Evolutionary conservation across 2,888 invertebrate species (phyloP).

Genomic region (Cephonodes hylas): DNA sequence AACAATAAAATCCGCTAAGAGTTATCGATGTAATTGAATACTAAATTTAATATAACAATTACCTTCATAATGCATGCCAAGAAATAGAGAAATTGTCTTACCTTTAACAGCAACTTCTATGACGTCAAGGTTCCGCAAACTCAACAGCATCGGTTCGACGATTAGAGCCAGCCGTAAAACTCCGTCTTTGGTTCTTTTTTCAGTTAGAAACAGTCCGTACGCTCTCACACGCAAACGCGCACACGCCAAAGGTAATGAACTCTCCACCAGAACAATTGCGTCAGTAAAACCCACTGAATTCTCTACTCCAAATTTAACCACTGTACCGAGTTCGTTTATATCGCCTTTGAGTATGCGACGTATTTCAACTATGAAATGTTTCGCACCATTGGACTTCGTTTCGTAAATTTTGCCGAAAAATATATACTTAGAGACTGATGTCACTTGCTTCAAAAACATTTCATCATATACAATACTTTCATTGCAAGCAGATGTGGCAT

Average conservation of each 20-base stretch:
- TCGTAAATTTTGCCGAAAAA: conserved; percentile 67
- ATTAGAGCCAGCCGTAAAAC: conserved; percentile 50
- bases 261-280: conserved; percentile 60
- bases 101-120: conserved; percentile 71
- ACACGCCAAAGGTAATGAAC: conserved; percentile 45
- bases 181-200: conserved; percentile 37
- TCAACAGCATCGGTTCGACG: conserved; percentile 61
- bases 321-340: conserved; percentile 60
- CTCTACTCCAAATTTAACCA: conserved; percentile 51
- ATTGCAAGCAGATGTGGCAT: conserved; percentile 40
- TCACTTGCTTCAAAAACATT: conserved; percentile 57
- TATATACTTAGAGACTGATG: conserved; percentile 61
- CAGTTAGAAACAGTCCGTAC: conserved; percentile 68
- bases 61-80: neutral
- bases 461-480: conserved; percentile 49
- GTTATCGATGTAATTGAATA: neutral
- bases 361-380: conserved; percentile 65
- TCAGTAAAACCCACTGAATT: conserved; percentile 60
- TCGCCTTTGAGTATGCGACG: conserved; percentile 69
- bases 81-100: conserved; percentile 34
- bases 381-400: conserved; percentile 48
- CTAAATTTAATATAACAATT: neutral
- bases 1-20: neutral
- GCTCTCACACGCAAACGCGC: conserved; percentile 53
- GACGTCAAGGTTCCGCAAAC: conserved; percentile 58